These are phyloP conservation scores for Penaeus vannamei DNA, from an alignment of 1,140 invertebrate genomes.

Conservation along the genomic window DNA sequence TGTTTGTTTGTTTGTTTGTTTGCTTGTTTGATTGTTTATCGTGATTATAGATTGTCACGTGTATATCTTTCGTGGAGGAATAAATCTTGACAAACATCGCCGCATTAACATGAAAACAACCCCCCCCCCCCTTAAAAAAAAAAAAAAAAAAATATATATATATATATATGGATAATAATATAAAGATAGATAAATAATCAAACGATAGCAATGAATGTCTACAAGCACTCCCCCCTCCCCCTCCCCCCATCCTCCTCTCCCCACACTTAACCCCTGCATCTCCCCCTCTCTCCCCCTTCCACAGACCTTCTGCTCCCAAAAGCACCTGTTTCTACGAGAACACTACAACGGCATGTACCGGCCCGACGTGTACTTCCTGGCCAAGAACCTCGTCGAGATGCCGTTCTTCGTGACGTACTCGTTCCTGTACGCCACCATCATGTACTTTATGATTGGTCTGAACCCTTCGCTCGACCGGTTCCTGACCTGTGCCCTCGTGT, in stretches of 20 bases:
- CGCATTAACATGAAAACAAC: too few species aligned
- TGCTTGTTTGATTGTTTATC: too few species aligned
- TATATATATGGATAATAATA: too few species aligned
- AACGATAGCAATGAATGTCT: too few species aligned
- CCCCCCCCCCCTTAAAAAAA: too few species aligned
- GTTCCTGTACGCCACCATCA: constrained; percentile 85
- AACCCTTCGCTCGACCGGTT: constrained; percentile 82
- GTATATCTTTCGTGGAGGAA: too few species aligned
- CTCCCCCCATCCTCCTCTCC: not conserved
- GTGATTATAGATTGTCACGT: too few species aligned
- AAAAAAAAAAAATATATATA: too few species aligned
- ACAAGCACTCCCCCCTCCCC: not conserved
- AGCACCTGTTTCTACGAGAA: constrained; percentile 92
- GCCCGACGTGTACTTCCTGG: constrained; percentile 92
- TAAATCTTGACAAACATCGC: too few species aligned
- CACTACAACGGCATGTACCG: constrained; percentile 93
- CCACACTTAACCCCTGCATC: not conserved
- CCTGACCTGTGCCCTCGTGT: constrained; percentile 81
- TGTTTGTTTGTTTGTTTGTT: too few species aligned
- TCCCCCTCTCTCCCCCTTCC: not conserved
- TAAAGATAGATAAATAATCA: too few species aligned
- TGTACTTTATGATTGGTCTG: constrained; percentile 90
- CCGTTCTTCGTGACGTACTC: constrained; percentile 84
- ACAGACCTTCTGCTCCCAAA: constrained; percentile 91
- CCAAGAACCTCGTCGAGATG: constrained; percentile 87